Evolutionary conservation across 2,113 vertebrate species (phyloP), one percentile per base, ranked within the genome.

Genomic region (Cololabis saira): DNA sequence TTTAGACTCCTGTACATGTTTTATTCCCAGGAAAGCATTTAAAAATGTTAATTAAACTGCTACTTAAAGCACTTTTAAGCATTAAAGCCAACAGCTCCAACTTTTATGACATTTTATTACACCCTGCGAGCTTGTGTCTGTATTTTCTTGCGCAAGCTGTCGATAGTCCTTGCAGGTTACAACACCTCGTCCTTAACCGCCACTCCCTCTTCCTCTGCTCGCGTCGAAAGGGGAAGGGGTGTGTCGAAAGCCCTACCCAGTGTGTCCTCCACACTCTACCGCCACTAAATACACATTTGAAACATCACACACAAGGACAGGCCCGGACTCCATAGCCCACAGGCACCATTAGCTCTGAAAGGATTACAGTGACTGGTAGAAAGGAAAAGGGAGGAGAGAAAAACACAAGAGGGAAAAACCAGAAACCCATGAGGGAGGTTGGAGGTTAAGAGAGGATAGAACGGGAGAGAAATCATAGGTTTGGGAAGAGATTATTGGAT

Each of bases 321-420:
- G 83, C 81, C 81, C 76, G 90, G 79, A 86, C 83, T 78, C 55
- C 58, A 40, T 86, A 89, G 86, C 89, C 91, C 80, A 76, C 81
- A 91, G 90, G 87, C 91, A 92, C 56, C 66, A 61, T 78, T 85
- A 64, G 69, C 62, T 59, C 17, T 70, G 74, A 82, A 64, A 84
- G 80, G 70, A 75, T 80, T 22, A 76, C 54, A 88, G 82, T 79
- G 67, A 77, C 70, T 44, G 43, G 41, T 50, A 74, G 64, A 59
- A 74, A 67, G 61, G 54, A 24, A 47, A 74, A 75, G 15, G 27
- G 44, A 42, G 37, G 17, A 60, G 60, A 14, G 30, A 37, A 50
- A 43, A 43, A 80, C 67, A 71, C 50, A 71, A 71, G 65, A 57
- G 14, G 67, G 54, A 41, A 53, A 63, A 66, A 71, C 67, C 44